phyloP scores from a whole-genome alignment of 2,113 vertebrate species.

The Vulpes vulpes region DNA sequence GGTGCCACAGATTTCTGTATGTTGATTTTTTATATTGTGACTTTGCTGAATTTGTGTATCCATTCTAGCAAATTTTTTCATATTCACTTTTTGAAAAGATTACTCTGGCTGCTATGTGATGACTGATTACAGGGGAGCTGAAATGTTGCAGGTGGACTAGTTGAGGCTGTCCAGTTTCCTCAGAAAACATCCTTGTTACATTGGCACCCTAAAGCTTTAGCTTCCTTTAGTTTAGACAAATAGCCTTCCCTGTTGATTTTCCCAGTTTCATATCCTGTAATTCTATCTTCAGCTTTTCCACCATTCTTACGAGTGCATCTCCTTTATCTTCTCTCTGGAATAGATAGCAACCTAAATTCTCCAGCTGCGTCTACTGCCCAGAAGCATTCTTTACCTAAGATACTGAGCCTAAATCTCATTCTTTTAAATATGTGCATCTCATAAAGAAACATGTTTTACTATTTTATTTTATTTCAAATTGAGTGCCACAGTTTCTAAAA shows the following conservation, averaged over 20 bases:
- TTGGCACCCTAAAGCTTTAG: slow-evolving; percentile 19
- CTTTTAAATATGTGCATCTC: neutral
- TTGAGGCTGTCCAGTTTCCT: neutral
- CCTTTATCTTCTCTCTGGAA: neutral
- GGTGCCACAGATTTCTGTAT: neutral
- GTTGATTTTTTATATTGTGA: neutral
- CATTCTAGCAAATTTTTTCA: neutral
- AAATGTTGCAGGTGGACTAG: neutral
- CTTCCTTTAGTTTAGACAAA: slow-evolving; percentile 21
- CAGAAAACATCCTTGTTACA: neutral
- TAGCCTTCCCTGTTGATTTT: slow-evolving; percentile 1
- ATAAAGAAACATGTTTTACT: neutral
- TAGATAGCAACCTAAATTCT: neutral
- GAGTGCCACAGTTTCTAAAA: neutral
- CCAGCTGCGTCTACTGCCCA: neutral
- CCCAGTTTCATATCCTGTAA: neutral
- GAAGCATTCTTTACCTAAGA: neutral
- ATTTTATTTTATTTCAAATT: slow-evolving; percentile 20
- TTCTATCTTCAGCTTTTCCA: neutral
- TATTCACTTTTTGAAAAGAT: neutral
- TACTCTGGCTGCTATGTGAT: neutral
- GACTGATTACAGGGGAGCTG: neutral
- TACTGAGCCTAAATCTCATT: neutral
- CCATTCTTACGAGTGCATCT: neutral
- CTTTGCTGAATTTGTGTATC: neutral